phyloP scores from a whole-genome alignment of 1,140 invertebrate genomes.

The Tetramorium parvispinum region DNA sequence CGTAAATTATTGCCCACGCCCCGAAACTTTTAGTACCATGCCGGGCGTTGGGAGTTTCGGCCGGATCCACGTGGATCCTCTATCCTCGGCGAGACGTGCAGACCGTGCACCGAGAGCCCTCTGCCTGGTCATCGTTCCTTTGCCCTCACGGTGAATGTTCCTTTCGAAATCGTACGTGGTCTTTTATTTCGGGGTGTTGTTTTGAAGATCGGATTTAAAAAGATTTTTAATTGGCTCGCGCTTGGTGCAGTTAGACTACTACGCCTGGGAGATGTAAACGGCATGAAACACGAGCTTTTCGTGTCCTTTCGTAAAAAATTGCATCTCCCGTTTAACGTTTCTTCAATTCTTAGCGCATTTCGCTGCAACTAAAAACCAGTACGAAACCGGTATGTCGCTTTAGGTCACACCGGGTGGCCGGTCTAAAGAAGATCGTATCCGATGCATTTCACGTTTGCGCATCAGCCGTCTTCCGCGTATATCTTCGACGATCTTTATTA shows the following conservation, averaged over 20 bases:
- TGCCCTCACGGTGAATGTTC: not conserved
- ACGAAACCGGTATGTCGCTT: conserved; percentile 37
- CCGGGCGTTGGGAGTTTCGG: conserved; percentile 42
- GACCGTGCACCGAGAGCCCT: not conserved
- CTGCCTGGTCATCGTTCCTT: conserved; percentile 32
- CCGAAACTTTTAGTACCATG: conserved; percentile 81
- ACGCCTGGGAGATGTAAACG: not conserved
- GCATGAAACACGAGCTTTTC: conserved; percentile 33
- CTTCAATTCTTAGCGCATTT: conserved; percentile 20
- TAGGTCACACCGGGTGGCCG: conserved; percentile 35
- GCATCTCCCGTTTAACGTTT: not conserved
- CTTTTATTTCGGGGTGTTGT: not conserved
- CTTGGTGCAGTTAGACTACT: not conserved
- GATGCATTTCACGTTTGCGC: conserved; percentile 21
- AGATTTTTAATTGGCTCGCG: not conserved
- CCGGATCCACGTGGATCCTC: conserved; percentile 43
- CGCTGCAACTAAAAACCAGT: conserved; percentile 20
- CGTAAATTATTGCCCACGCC: conserved; percentile 84
- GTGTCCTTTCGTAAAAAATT: conserved; percentile 12
- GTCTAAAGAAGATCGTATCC: conserved; percentile 36
- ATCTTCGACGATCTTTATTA: conserved; percentile 41
- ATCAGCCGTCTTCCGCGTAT: conserved; percentile 16
- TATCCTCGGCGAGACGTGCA: conserved; percentile 6
- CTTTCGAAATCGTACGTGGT: not conserved
- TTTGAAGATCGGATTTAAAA: conserved; percentile 21